Base-by-base conservation (phyloP, 2,888 invertebrate species). In the Onthophagus sagittarius region DNA sequence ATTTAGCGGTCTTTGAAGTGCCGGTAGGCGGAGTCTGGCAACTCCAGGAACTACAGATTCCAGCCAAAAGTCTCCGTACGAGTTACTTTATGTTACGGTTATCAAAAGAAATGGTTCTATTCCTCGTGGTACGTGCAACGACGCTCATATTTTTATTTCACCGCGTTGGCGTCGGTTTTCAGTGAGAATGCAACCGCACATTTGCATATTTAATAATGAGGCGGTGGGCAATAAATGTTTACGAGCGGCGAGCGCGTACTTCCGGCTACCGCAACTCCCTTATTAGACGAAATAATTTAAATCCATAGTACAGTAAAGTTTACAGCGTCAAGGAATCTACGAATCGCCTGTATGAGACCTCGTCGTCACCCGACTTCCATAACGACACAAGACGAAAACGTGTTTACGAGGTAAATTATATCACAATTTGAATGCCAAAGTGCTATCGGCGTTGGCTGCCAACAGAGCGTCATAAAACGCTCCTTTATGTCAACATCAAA, bases 401-500 rank as follows among this genome's bases (percentile, higher is more conserved):
- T 72, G 72, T 72, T 72, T 72, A 72, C 64, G 72, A 72, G 63
- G 72, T 39, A 72, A 64, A 72, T 72, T 72, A 72, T 65, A 65
- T 64, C 32, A 32, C 67, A 23, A 32, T 67, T 15, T 67, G 23
- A 9, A 32, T 5, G 67, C 6, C 67, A 13, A n/a, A 67, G 11
- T 13, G 23, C 23, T 6, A 13, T 31, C 67, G 31, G 23, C 67
- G 67, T 15, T 15, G 67, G 67, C 2, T 23, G 11, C 67, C n/a
- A 11, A 23, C n/a, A 67, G n/a, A 15, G 9, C 31, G 15, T n/a
- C 11, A 6, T 32, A 32, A 15, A 32, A 4, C 64, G 13, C 9
- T 23, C 31, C 31, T 23, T 67, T 31, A 67, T 13, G n/a, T 31
- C n/a, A n/a, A 67, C 67, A n/a, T 32, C 39, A 53, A 9, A 53